These are phyloP conservation scores for Mesorhabditis belari DNA, from an alignment of 2,888 invertebrate genomes.

Conservation along the genomic window DNA sequence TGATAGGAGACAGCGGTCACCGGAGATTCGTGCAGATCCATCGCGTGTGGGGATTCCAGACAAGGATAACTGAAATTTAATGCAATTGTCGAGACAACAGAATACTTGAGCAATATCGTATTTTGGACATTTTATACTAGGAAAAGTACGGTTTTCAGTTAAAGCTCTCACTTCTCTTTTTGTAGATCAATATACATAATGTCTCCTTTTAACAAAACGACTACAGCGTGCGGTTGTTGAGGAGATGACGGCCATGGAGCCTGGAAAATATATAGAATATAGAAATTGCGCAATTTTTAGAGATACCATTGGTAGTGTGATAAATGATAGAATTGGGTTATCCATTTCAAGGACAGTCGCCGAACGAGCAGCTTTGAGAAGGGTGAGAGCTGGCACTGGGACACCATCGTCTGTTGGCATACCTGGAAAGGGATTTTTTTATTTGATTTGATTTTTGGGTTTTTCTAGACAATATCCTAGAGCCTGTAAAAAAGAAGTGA, in stretches of 20 bases:
- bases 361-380: conserved; percentile 42
- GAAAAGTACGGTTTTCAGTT: neutral
- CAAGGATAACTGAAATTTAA: conserved; percentile 72
- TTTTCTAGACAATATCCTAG: no score
- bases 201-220: conserved; percentile 92
- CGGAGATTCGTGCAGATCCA: conserved; percentile 97
- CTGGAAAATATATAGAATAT: neutral
- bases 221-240: conserved; percentile 95
- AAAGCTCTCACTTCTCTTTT: conserved; percentile 66
- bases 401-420: conserved; percentile 51
- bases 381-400: conserved; percentile 57
- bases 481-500: no score
- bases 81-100: no score
- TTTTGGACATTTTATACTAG: neutral
- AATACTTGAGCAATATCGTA: neutral
- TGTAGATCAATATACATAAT: conserved; percentile 93
- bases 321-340: conserved; percentile 91
- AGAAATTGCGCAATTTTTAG: neutral
- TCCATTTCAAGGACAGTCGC: conserved; percentile 90
- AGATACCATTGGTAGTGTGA: conserved; percentile 65
- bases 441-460: neutral
- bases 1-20: conserved; percentile 94
- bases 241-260: conserved; percentile 59
- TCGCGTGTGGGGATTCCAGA: conserved; percentile 97
- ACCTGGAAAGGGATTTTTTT: conserved; percentile 16